Evolutionary conservation across 2,888 invertebrate genomes (phyloP).

Genomic region (Cheilosia vulpina): DNA sequence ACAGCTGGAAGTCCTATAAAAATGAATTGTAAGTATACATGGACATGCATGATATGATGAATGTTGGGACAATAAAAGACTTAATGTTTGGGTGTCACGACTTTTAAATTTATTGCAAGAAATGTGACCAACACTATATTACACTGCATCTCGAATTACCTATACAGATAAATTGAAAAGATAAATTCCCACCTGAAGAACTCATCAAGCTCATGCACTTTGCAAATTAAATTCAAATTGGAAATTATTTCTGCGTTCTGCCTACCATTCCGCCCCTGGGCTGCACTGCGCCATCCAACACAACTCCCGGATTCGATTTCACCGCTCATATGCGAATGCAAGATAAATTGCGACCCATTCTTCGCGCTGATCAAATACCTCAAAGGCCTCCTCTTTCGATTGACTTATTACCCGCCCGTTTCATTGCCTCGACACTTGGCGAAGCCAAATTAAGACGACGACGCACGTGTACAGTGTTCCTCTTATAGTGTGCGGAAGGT

Average conservation of each 20-base stretch:
- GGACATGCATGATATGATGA: no score
- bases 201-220: constrained; percentile 7
- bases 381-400: constrained; percentile 53
- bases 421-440: constrained; percentile 38
- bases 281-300: background rate
- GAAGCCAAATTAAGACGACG: background rate
- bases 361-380: constrained; percentile 65
- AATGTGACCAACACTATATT: no score
- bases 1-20: no score
- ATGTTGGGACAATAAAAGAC: no score
- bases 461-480: background rate
- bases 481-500: constrained; percentile 42
- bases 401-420: constrained; percentile 50
- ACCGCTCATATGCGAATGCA: constrained; percentile 30
- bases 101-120: no score
- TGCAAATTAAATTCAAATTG: constrained; percentile 55
- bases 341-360: constrained; percentile 57
- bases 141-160: constrained; percentile 2
- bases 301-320: constrained; percentile 41
- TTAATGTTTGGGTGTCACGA: no score
- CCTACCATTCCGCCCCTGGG: constrained; percentile 13
- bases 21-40: no score
- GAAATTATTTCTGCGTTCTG: constrained; percentile 26
- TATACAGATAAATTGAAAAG: constrained; percentile 30
- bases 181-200: constrained; percentile 35